Conservation (phyloP, 1,140 invertebrate species). For the Drosophila repletoides region DNA sequence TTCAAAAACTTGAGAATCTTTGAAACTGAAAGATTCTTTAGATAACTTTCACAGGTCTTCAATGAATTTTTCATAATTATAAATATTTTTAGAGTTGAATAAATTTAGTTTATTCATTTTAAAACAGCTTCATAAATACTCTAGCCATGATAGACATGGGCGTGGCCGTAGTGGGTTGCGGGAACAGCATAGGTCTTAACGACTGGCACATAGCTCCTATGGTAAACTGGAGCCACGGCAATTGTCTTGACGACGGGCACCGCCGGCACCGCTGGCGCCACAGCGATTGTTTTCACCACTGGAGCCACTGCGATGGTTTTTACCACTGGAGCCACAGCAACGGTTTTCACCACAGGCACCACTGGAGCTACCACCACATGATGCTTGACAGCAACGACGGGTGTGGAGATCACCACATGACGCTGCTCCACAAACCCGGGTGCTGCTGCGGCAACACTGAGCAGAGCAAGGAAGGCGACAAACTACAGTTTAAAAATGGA, state of each 20-base stretch:
- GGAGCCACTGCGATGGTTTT: conserved; percentile 31
- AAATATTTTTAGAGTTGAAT: too few relatives aligned
- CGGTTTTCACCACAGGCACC: conserved; percentile 35
- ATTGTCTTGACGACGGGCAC: conserved; percentile 38
- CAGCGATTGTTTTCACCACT: conserved; percentile 23
- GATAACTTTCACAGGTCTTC: too few relatives aligned
- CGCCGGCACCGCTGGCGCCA: not conserved
- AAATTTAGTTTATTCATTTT: not conserved
- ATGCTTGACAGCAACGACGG: not conserved
- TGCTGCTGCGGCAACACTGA: not conserved
- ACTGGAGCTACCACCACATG: not conserved
- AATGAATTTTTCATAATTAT: too few relatives aligned
- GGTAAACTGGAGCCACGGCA: conserved; percentile 18
- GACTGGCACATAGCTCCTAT: not conserved
- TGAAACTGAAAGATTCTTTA: too few relatives aligned
- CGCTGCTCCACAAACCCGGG: not conserved
- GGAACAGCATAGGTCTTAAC: not conserved
- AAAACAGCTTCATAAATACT: not conserved
- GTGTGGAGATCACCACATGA: too few relatives aligned
- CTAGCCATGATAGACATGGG: not conserved
- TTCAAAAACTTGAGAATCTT: too few relatives aligned
- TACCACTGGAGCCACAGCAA: conserved; percentile 25
- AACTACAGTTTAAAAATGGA: not conserved
- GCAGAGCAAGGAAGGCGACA: conserved; percentile 6
- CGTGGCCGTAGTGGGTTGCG: too few relatives aligned